These are phyloP conservation scores for Drosophila virilis DNA, from an alignment of 1,140 invertebrate species.

Conservation along the genomic window DNA sequence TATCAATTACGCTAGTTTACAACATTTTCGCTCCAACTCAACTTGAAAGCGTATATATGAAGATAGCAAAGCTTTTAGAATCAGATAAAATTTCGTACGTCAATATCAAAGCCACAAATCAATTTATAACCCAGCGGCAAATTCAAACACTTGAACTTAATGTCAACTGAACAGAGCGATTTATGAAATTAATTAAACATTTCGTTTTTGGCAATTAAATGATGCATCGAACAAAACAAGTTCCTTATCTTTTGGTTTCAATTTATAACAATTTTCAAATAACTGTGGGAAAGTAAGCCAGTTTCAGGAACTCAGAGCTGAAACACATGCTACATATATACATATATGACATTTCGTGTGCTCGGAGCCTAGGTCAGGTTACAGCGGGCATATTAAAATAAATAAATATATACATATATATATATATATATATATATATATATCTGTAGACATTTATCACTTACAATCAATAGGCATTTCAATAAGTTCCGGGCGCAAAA, in stretches of 20 bases:
- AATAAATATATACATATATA: neutral
- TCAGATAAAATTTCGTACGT: too few relatives aligned
- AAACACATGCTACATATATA: constrained; percentile 2
- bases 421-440: neutral
- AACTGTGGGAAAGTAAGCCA: constrained; percentile 46
- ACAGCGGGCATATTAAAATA: constrained; percentile 20
- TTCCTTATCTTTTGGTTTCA: constrained; percentile 19
- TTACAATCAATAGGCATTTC: constrained; percentile 51
- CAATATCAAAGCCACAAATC: constrained; percentile 15
- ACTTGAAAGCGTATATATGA: too few relatives aligned
- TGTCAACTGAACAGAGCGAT: constrained; percentile 29
- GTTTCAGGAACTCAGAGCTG: constrained; percentile 24
- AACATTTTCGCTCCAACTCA: neutral
- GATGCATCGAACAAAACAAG: constrained; percentile 48
- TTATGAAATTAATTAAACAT: constrained; percentile 45
- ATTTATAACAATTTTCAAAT: constrained; percentile 53
- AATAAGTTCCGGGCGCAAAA: constrained; percentile 49
- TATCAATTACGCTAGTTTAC: neutral
- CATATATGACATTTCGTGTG: neutral
- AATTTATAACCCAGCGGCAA: constrained; percentile 44
- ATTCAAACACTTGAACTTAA: constrained; percentile 45
- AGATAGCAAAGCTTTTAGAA: too few relatives aligned
- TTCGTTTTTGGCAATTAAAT: constrained; percentile 24
- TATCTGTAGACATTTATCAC: constrained; percentile 29
- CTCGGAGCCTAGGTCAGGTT: neutral